Percentiles rank a stretch among this genome's conserved stretches.
Evolutionary conservation across 2,113 vertebrate species (phyloP).

Genomic region (Sula dactylatra): DNA sequence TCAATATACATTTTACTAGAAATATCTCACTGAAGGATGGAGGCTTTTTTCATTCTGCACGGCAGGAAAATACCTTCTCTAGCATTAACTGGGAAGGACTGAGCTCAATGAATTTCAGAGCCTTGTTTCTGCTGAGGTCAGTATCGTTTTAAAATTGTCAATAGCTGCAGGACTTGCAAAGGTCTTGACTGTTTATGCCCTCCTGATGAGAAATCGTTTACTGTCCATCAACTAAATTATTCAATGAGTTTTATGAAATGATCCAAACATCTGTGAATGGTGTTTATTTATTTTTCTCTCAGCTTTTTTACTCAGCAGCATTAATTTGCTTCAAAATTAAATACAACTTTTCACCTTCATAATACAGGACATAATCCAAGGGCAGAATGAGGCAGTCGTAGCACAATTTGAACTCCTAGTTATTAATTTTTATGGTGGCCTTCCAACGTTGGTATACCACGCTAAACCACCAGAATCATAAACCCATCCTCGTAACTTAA

Average conservation of each 20-base stretch:
- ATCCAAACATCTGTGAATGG: not conserved
- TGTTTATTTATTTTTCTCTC: not conserved
- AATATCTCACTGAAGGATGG: not conserved
- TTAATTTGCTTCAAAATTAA: not conserved
- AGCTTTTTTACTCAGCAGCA: not conserved
- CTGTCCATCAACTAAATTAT: not conserved
- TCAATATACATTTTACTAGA: constrained; percentile 34
- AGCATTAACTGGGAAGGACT: not conserved
- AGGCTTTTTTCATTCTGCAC: not conserved
- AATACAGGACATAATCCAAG: not conserved
- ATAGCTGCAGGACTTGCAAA: not conserved
- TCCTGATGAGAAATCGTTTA: not conserved
- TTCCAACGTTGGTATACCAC: not conserved
- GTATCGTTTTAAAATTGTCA: not conserved
- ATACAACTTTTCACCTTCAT: not conserved
- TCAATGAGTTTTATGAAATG: not conserved
- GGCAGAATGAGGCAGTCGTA: not conserved
- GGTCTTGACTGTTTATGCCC: not conserved
- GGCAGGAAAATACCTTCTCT: not conserved
- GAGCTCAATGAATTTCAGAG: not conserved
- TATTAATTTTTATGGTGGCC: not conserved
- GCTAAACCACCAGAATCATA: not conserved
- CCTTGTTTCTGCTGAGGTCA: not conserved
- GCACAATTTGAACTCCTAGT: not conserved
- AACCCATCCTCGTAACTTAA: not conserved